Percentiles rank a stretch among this genome's conserved stretches.
Conservation (phyloP, 2,113 vertebrate genomes). For the Engraulis encrasicolus region DNA sequence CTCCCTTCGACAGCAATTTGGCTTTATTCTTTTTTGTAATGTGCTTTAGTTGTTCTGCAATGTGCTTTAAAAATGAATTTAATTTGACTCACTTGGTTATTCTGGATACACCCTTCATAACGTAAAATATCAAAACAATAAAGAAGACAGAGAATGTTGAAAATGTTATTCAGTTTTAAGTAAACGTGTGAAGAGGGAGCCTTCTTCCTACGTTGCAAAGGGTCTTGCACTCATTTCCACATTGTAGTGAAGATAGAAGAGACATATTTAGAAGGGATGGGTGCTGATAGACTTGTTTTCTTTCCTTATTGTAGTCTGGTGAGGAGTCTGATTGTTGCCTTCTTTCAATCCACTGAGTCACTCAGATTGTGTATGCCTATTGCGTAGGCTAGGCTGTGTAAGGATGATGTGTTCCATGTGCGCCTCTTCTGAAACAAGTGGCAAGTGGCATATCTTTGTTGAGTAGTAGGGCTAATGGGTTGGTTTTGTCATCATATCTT, state of each 20-base stretch:
- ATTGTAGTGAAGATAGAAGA: not conserved
- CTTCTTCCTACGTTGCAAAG: not conserved
- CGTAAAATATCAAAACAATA: not conserved
- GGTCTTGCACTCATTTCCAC: not conserved
- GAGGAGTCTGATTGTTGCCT: not conserved
- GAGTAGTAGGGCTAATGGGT: no score
- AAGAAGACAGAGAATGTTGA: not conserved
- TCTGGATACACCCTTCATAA: not conserved
- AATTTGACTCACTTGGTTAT: no score
- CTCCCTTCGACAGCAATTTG: no score
- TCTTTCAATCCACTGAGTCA: not conserved
- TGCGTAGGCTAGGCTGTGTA: slow-evolving; percentile 50
- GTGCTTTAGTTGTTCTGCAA: no score
- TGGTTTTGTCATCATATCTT: slow-evolving; percentile 11
- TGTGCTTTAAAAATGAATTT: no score
- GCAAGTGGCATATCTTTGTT: slow-evolving; percentile 32
- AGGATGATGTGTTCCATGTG: slow-evolving; percentile 48
- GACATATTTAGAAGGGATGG: not conserved
- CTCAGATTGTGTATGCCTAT: slow-evolving; percentile 49
- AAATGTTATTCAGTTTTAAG: not conserved
- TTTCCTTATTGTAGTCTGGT: not conserved
- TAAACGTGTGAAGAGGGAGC: not conserved
- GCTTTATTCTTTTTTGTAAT: no score
- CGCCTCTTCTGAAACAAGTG: slow-evolving; percentile 58
- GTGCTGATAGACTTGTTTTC: not conserved